Base-by-base conservation (phyloP, 2,113 vertebrate genomes). In the Procavia capensis region DNA sequence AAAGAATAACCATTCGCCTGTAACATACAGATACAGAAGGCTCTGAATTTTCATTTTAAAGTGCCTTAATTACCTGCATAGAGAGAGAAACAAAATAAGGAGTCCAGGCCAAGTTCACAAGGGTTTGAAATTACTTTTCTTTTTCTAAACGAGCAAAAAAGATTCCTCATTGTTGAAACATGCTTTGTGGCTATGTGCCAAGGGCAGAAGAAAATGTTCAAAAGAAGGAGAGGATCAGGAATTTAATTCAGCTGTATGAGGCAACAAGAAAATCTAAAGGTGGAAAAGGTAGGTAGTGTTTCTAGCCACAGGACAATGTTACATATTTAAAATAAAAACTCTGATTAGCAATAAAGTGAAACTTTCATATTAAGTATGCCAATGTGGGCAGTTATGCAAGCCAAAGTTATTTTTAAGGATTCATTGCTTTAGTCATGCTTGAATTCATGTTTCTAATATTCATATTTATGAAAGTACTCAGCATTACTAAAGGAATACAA, bases 101-200 rank as follows among this genome's bases (percentile, higher is more conserved):
- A 95, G 41, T n/a, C 63, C 85, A 96, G 89, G 82, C 1, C 86
- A 98, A 93, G 43, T 96, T 97, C 93, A 89, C 89, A 66, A 78
- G 0, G 89, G 47, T 85, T 89, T 95, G 47, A 97, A 98, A 98
- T 97, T 98, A 93, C 79, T 96, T 97, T 95, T 94, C 63, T 90
- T 96, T 97, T 91, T 88, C 68, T 93, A 75, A 97, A 98, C 68
- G 76, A 94, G 84, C 93, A 94, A 97, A 93, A 95, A 93, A 97
- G 45, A 88, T 41, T 96, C n/a, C 85, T 63, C 92, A 96, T 79
- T 85, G 83, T 87, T 91, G 80, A 92, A 93, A 94, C 93, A 85
- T 96, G 61, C 59, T 94, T 3, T 92, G 27, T 93, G 92, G 88
- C 43, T 89, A 96, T 27, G 95, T 90, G 74, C 63, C 91, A 95